phyloP scores from a whole-genome alignment of 1,140 invertebrate species.

The Drosophila hydei region DNA sequence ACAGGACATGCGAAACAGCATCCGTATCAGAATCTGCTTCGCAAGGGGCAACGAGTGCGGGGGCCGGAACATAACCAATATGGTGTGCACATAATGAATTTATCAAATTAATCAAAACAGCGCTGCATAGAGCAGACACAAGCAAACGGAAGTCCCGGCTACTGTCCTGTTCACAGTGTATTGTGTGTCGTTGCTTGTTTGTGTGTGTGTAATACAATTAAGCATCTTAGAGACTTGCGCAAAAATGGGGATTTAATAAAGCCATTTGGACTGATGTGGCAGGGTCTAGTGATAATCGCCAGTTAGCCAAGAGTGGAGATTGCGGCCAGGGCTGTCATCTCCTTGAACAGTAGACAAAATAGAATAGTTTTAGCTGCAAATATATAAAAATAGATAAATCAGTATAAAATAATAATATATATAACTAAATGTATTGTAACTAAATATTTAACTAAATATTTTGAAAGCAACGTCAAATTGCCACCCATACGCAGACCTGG shows the following conservation, averaged over 20 bases:
- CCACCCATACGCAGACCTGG: background rate
- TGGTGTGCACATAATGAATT: slow-evolving; percentile 79
- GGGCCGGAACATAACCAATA: slow-evolving; percentile 59
- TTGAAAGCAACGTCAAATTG: background rate
- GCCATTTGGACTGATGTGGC: slow-evolving; percentile 64
- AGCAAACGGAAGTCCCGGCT: slow-evolving; percentile 55
- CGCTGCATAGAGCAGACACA: slow-evolving; percentile 45
- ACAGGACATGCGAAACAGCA: slow-evolving; percentile 26
- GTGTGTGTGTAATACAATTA: slow-evolving; percentile 75
- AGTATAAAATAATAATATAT: too few species aligned
- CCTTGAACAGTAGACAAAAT: background rate
- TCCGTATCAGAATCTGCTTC: slow-evolving; percentile 6
- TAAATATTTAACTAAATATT: background rate
- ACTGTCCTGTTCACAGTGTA: slow-evolving; percentile 31
- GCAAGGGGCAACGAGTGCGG: background rate
- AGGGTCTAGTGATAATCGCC: slow-evolving; percentile 64
- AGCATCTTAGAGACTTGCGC: slow-evolving; percentile 53
- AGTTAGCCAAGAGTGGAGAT: slow-evolving; percentile 53
- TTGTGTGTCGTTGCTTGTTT: slow-evolving; percentile 1
- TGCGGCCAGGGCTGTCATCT: slow-evolving; percentile 13
- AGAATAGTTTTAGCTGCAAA: too few species aligned
- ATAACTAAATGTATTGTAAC: too few species aligned
- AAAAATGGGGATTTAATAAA: slow-evolving; percentile 79
- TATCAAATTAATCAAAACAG: slow-evolving; percentile 82
- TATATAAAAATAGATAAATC: background rate